Evolutionary conservation across 2,797 vertebrate species (phyloP).

Genomic region (Schizothorax lantsangensis): DNA sequence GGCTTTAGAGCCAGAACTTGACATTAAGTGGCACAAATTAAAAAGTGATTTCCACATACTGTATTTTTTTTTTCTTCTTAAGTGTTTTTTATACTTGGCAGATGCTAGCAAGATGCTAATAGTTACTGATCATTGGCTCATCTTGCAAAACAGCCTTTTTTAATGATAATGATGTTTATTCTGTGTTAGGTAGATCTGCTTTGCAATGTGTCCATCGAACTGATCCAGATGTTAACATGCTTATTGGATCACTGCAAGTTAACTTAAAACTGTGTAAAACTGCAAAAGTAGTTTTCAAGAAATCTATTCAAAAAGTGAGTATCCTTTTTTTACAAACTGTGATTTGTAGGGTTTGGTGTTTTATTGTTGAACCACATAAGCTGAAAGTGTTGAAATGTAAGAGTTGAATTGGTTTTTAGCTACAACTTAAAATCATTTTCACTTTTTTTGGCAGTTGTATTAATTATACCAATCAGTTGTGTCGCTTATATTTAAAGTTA

Average conservation of each 20-base stretch:
- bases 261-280: background rate
- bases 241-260: background rate
- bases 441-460: background rate
- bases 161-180: background rate
- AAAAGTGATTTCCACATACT: background rate
- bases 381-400: background rate
- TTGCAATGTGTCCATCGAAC: background rate
- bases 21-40: background rate
- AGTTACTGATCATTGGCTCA: background rate
- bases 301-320: background rate
- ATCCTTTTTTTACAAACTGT: background rate
- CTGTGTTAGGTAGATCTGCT: background rate
- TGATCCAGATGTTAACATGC: background rate
- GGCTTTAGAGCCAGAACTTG: background rate
- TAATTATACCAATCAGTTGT: background rate
- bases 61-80: background rate
- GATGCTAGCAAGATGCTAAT: background rate
- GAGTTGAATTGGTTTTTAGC: background rate
- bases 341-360: background rate
- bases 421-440: background rate
- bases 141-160: background rate
- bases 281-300: background rate
- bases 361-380: background rate
- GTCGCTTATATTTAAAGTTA: background rate
- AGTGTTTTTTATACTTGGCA: background rate